Percentiles rank a stretch among this genome's conserved stretches.
These are phyloP conservation scores for Aricia agestis DNA, from an alignment of 1,140 invertebrate genomes.

Conservation along the genomic window DNA sequence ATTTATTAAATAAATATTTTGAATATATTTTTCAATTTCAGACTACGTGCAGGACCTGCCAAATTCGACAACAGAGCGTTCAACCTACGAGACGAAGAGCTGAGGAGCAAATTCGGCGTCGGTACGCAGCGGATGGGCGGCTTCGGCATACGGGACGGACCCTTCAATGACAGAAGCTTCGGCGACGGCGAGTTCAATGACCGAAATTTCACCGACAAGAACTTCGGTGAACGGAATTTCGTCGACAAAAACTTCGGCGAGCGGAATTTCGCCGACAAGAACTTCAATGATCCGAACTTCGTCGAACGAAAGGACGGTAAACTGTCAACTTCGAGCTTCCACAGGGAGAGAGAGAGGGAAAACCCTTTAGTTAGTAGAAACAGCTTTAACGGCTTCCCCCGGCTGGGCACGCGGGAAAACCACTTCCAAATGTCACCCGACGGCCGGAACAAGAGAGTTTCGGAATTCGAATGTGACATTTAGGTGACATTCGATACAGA, in stretches of 20 bases:
- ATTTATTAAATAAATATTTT: too few relatives aligned
- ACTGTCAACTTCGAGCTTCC: conserved; percentile 69
- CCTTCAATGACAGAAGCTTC: conserved; percentile 61
- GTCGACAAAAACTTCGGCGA: conserved; percentile 48
- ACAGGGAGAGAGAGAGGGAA: conserved; percentile 64
- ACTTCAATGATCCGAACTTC: conserved; percentile 60
- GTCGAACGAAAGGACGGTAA: conserved; percentile 65
- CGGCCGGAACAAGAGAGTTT: conserved; percentile 73
- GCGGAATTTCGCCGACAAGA: conserved; percentile 58
- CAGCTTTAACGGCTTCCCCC: conserved; percentile 68
- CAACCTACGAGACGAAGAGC: conserved; percentile 60
- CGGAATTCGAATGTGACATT: conserved; percentile 80
- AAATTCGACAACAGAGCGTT: conserved; percentile 63
- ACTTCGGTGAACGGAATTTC: conserved; percentile 48
- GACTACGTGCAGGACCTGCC: conserved; percentile 47
- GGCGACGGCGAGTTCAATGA: conserved; percentile 52
- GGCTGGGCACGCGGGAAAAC: conserved; percentile 51
- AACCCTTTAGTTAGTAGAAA: conserved; percentile 68
- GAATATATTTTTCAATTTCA: conserved; percentile 29
- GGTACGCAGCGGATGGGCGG: conserved; percentile 65
- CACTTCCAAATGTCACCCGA: conserved; percentile 65
- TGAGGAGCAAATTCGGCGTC: conserved; percentile 59
- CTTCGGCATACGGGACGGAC: conserved; percentile 60
- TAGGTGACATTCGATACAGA: conserved; percentile 35
- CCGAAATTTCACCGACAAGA: conserved; percentile 50